Base-by-base conservation (phyloP, 1,140 invertebrate genomes). In the Cotesia glomerata region DNA sequence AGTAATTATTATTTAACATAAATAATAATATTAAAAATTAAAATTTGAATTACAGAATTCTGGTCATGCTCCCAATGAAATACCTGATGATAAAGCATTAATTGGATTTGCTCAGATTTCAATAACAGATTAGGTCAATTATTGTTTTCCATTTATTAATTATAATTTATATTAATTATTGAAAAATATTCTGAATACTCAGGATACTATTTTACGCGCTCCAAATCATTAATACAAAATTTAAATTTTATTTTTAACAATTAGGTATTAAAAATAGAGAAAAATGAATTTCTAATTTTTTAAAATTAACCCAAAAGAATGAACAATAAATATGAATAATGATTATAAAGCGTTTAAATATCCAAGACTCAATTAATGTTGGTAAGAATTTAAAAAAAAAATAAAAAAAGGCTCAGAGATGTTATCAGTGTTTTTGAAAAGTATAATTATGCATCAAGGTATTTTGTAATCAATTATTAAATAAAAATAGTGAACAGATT, bases 21-120 rank as follows among this genome's bases (percentile, higher is more conserved):
- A 32, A 51, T 62, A 26, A 0, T 35, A 5, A 16, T 18, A 66
- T 66, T 68, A 39, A 63, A 52, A 26, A 9, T 73, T 5, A 45
- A n/a, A 35, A 70, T 63, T 77, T 79, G 26, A 75, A 78, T 91
- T 91, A 70, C 88, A 96, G 95, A 96, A 93, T 86, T 95, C 95
- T 45, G 93, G 92, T 61, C 91, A 92, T 76, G 92, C 91, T 73
- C 89, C 90, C 18, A 94, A 93, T 80, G 96, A 98, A 90, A 90
- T 93, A 26, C 92, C 95, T 14, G 97, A 98, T 87, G 97, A 99
- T 83, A 96, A 97, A 78, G 93, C 96, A 8, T 89, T 99, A 71
- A 92, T 98, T 81, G 98, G 97, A 79, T 99, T 95, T 90, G 98
- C 98, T 83, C 97, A 99, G 88, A 93, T 99, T 77, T 97, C 97